phyloP scores from a whole-genome alignment of 2,113 vertebrate genomes.

The Nipponia nippon region DNA sequence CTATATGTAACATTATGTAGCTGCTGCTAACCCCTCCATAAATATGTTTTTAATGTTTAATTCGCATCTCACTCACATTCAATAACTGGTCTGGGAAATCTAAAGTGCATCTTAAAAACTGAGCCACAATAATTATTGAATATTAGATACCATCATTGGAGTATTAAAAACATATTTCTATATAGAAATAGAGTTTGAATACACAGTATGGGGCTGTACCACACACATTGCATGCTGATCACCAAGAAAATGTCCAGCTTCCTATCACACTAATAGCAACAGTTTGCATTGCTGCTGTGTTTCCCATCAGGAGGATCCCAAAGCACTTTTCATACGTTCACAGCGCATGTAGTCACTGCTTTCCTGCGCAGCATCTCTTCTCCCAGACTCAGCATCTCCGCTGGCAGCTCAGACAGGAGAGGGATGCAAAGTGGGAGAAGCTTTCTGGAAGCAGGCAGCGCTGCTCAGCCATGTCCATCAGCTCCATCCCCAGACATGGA shows the following conservation, averaged over 20 bases:
- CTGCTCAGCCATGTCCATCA: accelerated
- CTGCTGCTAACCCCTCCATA: constrained; percentile 1
- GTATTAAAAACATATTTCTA: constrained; percentile 60
- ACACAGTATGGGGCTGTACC: background rate
- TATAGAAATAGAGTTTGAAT: background rate
- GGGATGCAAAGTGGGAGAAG: background rate
- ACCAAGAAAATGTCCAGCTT: background rate
- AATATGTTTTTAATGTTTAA: constrained; percentile 51
- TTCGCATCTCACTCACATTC: constrained; percentile 45
- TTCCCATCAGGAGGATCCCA: background rate
- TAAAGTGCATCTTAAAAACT: constrained; percentile 49
- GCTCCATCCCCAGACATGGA: accelerated
- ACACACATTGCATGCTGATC: background rate
- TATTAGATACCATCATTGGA: constrained; percentile 21
- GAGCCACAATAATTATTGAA: constrained; percentile 39
- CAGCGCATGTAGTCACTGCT: accelerated
- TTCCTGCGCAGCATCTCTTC: background rate
- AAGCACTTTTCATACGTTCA: background rate
- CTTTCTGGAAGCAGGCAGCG: background rate
- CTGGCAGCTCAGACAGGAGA: background rate
- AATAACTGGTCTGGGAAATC: constrained; percentile 49
- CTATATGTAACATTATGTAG: background rate
- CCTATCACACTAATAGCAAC: background rate
- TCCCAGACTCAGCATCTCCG: background rate
- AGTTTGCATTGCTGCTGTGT: background rate